Base-by-base conservation (phyloP, 2,888 invertebrate species). In the Andricus curvator region DNA sequence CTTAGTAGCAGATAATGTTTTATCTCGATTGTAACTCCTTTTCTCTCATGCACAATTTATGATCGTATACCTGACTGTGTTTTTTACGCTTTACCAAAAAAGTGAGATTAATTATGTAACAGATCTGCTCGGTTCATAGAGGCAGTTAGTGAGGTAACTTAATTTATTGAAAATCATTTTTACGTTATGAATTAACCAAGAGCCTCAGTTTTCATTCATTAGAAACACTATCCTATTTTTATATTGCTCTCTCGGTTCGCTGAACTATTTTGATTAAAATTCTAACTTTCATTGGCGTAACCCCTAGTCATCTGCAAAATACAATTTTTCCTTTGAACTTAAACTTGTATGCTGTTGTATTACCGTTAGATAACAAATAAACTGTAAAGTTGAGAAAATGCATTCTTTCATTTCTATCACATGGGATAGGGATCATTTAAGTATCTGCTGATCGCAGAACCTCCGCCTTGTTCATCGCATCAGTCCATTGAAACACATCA, bases 381-480 rank as follows among this genome's bases (percentile, higher is more conserved):
- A 74, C 74, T 56, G 56, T 74, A 74, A 33, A 56, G 51, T 74
- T 74, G 13, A 56, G 29, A 33, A 56, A 74, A 74, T n/a, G 74
- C 74, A 74, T 74, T 74, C 56, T 56, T 74, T n/a, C n/a, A 68
- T 68, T 51, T 33, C n/a, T 74, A 33, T 74, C 33, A 74, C n/a
- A 51, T 74, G 33, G 20, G 5, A 60, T 33, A 56, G 17, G 11
- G 51, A 9, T 56, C 51, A 74, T 56, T 51, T 56, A 56, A 79
- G 78, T 15, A 37, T 44, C 62, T 68, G 65, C 74, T 33, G 77
- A 77, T 80, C 33, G 83, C 78, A 84, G 77, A 85, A 84, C 74
- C 85, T 85, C 84, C 86, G 86, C 88, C 86, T 87, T 80, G 78
- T 88, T 91, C 91, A 92, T 91, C 90, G 89, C 91, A 92, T 91